Percentiles rank a stretch among this genome's conserved stretches.
These are phyloP conservation scores for Andrena praecox DNA, from an alignment of 2,888 invertebrate species.

Conservation along the genomic window DNA sequence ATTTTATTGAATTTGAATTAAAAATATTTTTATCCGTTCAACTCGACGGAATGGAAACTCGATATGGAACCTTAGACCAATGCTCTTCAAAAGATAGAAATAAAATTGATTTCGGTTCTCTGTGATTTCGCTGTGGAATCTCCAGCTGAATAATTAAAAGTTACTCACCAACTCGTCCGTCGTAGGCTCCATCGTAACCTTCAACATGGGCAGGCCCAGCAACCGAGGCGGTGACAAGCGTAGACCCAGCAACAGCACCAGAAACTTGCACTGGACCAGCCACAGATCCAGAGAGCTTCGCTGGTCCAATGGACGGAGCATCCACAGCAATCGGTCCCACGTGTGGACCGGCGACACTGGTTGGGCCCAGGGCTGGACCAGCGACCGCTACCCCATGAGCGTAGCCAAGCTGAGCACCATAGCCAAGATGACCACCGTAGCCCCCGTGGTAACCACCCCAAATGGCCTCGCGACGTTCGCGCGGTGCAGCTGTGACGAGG, in stretches of 20 bases:
- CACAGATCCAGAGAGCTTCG: constrained; percentile 80
- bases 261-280: constrained; percentile 81
- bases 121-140: too few relatives aligned
- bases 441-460: constrained; percentile 66
- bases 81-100: too few relatives aligned
- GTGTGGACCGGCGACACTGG: constrained; percentile 79
- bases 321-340: constrained; percentile 77
- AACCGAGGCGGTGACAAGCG: constrained; percentile 80
- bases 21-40: too few relatives aligned
- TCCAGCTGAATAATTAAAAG: too few relatives aligned
- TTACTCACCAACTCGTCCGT: constrained; percentile 40
- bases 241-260: constrained; percentile 82
- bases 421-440: constrained; percentile 65
- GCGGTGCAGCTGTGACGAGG: constrained; percentile 70
- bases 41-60: too few relatives aligned
- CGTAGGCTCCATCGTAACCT: constrained; percentile 71
- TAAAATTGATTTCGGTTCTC: too few relatives aligned
- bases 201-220: constrained; percentile 82
- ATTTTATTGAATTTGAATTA: too few relatives aligned
- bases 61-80: too few relatives aligned
- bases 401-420: constrained; percentile 54
- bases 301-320: constrained; percentile 80
- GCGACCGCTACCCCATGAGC: constrained; percentile 78
- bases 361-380: constrained; percentile 78
- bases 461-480: constrained; percentile 75